phyloP scores from a whole-genome alignment of 92 coral and sea anemone species.

The Anthopleura xanthogrammica region DNA sequence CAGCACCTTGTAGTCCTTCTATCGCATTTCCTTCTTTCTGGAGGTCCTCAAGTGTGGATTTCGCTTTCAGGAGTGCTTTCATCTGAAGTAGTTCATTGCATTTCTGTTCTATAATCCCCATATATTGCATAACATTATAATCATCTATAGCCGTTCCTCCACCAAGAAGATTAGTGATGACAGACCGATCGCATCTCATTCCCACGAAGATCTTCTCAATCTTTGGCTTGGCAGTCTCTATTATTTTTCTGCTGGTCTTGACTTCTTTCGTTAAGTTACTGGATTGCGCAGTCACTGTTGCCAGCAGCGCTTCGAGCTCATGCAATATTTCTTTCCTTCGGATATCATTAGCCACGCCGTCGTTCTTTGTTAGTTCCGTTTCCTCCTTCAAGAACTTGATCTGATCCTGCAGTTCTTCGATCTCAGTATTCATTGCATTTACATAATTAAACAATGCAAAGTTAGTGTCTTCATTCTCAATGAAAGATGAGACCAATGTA shows the following conservation, averaged over 20 bases:
- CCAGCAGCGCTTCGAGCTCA: constrained; percentile 63
- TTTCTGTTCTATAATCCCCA: constrained; percentile 93
- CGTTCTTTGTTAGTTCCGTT: constrained; percentile 68
- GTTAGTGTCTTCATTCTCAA: constrained; percentile 90
- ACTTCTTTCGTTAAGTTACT: constrained; percentile 48
- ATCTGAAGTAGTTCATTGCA: constrained; percentile 80
- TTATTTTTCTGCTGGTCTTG: constrained; percentile 42
- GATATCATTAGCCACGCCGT: constrained; percentile 64
- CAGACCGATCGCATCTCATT: constrained; percentile 77
- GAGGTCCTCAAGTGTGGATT: constrained; percentile 48
- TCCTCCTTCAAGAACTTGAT: constrained; percentile 67
- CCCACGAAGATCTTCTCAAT: constrained; percentile 69
- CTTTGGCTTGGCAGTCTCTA: constrained; percentile 78
- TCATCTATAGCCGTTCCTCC: constrained; percentile 80
- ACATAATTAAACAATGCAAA: constrained; percentile 96
- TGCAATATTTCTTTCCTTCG: constrained; percentile 77
- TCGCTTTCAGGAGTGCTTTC: constrained; percentile 62
- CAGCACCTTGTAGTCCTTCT: constrained; percentile 78
- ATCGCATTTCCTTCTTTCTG: constrained; percentile 37
- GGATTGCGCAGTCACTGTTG: constrained; percentile 44
- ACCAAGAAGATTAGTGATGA: constrained; percentile 82
- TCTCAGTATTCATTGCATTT: constrained; percentile 79
- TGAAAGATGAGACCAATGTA: constrained; percentile 78
- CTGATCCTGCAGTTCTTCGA: constrained; percentile 80
- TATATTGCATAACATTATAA: constrained; percentile 78